These are phyloP conservation scores for Linurgus olivaceus DNA, from an alignment of 2,797 vertebrate species.

Conservation along the genomic window DNA sequence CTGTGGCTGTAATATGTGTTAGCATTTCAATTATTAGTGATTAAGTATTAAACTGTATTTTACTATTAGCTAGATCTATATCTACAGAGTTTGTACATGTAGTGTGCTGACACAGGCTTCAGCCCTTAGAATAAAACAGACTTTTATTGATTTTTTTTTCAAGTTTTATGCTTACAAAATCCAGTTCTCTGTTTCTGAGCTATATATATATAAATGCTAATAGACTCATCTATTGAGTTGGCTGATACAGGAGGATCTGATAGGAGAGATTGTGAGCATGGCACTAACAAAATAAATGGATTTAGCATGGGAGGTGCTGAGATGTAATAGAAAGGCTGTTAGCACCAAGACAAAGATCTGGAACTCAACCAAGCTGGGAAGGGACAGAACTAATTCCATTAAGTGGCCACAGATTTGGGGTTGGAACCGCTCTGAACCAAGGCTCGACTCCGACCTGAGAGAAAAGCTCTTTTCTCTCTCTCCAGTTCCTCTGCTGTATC, in stretches of 20 bases:
- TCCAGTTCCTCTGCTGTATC: neutral
- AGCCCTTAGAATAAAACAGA: neutral
- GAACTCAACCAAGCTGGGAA: neutral
- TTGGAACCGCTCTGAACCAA: neutral
- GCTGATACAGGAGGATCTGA: neutral
- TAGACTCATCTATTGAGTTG: neutral
- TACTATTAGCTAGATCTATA: neutral
- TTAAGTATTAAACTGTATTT: conserved; percentile 39
- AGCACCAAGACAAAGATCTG: conserved; percentile 1
- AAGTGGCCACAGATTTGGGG: neutral
- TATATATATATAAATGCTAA: neutral
- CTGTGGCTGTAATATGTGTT: neutral
- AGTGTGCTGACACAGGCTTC: neutral
- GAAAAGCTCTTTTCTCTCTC: neutral
- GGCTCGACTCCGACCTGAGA: neutral
- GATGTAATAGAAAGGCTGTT: neutral
- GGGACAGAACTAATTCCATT: neutral
- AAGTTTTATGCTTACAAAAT: neutral
- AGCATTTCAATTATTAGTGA: conserved; percentile 37
- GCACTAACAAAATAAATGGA: neutral
- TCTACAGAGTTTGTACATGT: neutral
- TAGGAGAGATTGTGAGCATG: neutral
- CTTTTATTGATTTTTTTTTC: neutral
- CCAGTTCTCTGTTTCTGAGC: neutral
- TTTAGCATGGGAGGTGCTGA: neutral